These are phyloP conservation scores for Machimus atricapillus DNA, from an alignment of 2,888 invertebrate species.

Conservation along the genomic window DNA sequence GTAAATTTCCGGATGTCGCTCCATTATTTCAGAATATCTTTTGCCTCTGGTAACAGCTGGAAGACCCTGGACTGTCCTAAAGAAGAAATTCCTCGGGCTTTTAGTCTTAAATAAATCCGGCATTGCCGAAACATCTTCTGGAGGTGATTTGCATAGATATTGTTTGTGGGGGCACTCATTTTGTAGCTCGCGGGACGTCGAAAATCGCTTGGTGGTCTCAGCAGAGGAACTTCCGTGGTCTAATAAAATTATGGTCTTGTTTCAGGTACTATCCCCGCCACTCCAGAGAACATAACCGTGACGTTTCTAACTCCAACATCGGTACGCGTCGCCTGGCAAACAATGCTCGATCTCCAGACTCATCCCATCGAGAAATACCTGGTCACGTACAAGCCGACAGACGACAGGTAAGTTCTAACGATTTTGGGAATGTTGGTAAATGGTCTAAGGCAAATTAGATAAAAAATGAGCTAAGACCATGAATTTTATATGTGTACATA, in stretches of 20 bases:
- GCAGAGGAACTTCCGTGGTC: not conserved
- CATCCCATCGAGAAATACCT: slow-evolving; percentile 82
- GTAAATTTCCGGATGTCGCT: not conserved
- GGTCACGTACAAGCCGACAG: slow-evolving; percentile 88
- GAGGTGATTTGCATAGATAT: slow-evolving; percentile 15
- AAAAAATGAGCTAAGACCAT: not conserved
- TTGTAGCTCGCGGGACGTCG: not conserved
- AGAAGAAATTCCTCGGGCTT: not conserved
- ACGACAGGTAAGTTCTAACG: slow-evolving; percentile 77
- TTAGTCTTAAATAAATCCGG: not conserved
- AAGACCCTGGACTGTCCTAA: not conserved
- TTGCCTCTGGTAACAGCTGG: not conserved
- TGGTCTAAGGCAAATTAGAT: not conserved
- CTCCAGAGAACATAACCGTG: slow-evolving; percentile 88
- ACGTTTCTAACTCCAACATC: slow-evolving; percentile 86
- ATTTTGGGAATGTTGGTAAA: not conserved
- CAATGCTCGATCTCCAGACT: slow-evolving; percentile 72
- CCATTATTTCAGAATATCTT: not conserved
- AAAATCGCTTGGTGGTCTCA: not conserved
- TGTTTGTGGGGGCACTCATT: not conserved
- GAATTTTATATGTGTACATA: too few species aligned
- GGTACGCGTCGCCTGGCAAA: slow-evolving; percentile 86
- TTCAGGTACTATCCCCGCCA: slow-evolving; percentile 79
- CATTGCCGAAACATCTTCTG: not conserved
- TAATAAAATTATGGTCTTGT: slow-evolving; percentile 39